Conservation (phyloP, 2,113 vertebrate species). For the Gallinago jamesoni region DNA sequence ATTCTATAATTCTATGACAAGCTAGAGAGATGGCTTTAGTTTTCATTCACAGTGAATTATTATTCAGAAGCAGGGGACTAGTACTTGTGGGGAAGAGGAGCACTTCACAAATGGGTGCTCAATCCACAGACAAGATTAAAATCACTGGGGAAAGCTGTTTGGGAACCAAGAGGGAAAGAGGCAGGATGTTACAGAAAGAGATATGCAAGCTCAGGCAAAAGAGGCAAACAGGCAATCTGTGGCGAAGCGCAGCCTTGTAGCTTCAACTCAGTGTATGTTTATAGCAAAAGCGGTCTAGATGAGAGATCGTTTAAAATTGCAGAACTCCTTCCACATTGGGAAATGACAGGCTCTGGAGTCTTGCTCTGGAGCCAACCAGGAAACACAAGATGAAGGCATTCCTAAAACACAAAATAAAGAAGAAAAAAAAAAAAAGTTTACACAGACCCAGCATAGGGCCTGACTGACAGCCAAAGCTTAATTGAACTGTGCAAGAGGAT, state of each 20-base stretch:
- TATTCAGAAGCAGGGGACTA: neutral
- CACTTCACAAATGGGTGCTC: neutral
- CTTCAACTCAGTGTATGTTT: neutral
- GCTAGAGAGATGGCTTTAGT: neutral
- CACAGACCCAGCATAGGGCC: neutral
- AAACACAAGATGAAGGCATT: constrained; percentile 49
- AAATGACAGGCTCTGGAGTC: neutral
- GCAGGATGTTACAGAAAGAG: neutral
- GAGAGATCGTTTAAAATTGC: neutral
- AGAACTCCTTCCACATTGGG: neutral
- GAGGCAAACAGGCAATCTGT: neutral
- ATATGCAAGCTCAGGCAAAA: neutral
- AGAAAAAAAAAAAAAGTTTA: neutral
- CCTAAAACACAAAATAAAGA: constrained; percentile 27
- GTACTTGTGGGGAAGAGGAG: neutral
- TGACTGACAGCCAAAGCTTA: constrained; percentile 28
- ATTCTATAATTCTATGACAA: neutral
- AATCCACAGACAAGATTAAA: neutral
- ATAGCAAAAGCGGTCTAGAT: neutral
- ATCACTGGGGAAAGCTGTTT: neutral
- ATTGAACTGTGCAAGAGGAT: constrained; percentile 49
- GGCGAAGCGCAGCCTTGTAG: neutral
- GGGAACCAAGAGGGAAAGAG: neutral
- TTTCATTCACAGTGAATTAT: neutral
- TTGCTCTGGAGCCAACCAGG: constrained; percentile 9